A percentile compares a stretch with the other conserved stretches of the same genome.
These are phyloP conservation scores for Tupaia tana DNA, from an alignment of 2,113 vertebrate genomes.

Conservation along the genomic window DNA sequence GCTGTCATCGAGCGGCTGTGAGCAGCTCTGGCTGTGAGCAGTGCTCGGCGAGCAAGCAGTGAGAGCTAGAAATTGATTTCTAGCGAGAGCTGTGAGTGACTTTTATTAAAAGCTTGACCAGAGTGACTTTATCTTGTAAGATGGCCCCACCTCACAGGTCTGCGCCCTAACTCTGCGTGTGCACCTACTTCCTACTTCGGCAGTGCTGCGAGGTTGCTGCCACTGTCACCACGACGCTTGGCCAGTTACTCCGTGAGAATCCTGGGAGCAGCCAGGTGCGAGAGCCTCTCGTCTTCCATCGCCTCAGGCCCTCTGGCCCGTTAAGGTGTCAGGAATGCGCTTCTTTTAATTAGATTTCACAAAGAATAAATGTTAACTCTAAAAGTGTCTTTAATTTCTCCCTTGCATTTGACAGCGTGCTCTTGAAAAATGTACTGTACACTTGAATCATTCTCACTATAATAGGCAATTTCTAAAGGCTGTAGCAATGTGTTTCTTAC, in stretches of 20 bases:
- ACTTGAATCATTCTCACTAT: neutral
- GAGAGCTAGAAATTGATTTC: no score
- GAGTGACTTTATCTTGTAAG: no score
- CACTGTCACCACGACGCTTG: accelerated
- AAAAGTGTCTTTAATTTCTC: neutral
- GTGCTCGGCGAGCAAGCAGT: no score
- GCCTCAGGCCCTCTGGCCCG: accelerated
- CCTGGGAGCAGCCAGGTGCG: accelerated
- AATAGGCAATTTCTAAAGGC: neutral
- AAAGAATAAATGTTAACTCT: neutral
- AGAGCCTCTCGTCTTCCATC: neutral
- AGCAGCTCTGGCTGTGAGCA: no score
- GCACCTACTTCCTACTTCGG: no score
- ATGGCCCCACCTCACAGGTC: no score
- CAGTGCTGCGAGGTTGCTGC: neutral
- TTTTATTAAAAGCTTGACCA: no score
- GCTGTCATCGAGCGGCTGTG: no score
- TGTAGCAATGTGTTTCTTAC: accelerated
- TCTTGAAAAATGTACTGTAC: neutral
- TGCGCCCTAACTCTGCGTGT: no score
- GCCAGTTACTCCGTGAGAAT: neutral
- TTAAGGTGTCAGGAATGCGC: neutral
- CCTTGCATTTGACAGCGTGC: neutral
- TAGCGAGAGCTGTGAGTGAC: no score
- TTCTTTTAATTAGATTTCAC: constrained; percentile 49